These are phyloP conservation scores for Neodiprion lecontei DNA, from an alignment of 1,140 invertebrate species.

Conservation along the genomic window DNA sequence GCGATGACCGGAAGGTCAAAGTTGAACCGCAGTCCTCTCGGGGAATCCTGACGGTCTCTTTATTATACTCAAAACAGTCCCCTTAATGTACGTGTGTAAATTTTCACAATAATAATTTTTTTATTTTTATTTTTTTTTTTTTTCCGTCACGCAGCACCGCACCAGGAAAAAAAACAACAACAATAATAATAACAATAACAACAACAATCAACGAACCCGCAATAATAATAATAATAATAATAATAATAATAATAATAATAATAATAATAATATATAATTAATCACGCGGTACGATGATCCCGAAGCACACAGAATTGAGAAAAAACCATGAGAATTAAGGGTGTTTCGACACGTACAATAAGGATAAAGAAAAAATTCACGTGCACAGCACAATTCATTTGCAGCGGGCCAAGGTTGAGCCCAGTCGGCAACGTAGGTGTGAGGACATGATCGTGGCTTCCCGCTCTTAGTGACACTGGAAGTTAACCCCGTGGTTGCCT, in stretches of 20 bases:
- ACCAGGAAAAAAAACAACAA: not conserved
- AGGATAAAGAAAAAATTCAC: too few species aligned
- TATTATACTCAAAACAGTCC: too few species aligned
- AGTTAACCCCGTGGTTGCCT: not conserved
- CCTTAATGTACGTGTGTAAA: not conserved
- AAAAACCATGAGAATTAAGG: too few species aligned
- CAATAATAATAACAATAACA: not conserved
- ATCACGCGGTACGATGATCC: too few species aligned
- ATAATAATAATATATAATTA: too few species aligned
- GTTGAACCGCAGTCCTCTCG: not conserved
- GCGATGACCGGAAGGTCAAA: not conserved
- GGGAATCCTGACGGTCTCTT: too few species aligned
- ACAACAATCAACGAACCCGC: not conserved
- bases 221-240: not conserved
- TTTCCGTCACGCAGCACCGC: not conserved
- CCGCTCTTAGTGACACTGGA: slow-evolving; percentile 18
- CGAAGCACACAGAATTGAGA: too few species aligned
- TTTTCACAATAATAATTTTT: not conserved
- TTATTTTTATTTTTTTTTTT: too few species aligned
- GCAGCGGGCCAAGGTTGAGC: too few species aligned
- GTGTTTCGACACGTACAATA: too few species aligned
- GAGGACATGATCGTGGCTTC: slow-evolving; percentile 14
- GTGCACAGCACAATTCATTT: too few species aligned
- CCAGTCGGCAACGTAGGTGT: not conserved
- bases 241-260: too few species aligned